phyloP scores from a whole-genome alignment of 2,113 vertebrate genomes.

The Pangasianodon hypophthalmus region DNA sequence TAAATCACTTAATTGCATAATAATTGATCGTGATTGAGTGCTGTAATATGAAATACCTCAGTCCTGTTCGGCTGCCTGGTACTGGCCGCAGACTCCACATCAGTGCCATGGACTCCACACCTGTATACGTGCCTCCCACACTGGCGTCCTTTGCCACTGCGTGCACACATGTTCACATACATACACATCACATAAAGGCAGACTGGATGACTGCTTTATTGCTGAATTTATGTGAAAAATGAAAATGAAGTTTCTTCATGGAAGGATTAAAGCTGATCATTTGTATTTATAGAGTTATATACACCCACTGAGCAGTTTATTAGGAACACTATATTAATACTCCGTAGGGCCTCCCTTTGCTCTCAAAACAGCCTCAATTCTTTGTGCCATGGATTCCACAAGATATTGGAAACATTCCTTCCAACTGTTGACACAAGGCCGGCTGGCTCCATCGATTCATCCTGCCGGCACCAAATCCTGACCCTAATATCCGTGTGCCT shows the following conservation, averaged over 20 bases:
- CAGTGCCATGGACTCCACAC: constrained; percentile 72
- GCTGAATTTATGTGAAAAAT: no score
- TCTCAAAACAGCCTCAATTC: no score
- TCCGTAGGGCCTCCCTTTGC: no score
- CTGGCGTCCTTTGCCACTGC: constrained; percentile 67
- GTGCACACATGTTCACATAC: neutral
- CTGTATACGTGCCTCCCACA: constrained; percentile 71
- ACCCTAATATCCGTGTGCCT: no score
- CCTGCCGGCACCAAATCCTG: no score
- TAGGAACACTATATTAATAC: no score
- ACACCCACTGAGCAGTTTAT: no score
- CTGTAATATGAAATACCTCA: constrained; percentile 61
- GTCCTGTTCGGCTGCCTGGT: constrained; percentile 65
- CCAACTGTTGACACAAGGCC: no score
- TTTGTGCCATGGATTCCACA: neutral
- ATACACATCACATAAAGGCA: no score
- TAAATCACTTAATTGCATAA: neutral
- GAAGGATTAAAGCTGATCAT: neutral
- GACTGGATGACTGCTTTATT: neutral
- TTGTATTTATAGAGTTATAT: no score
- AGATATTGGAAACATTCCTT: no score
- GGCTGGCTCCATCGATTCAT: no score
- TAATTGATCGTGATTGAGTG: neutral
- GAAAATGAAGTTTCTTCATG: neutral
- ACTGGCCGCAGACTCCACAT: constrained; percentile 73